Conservation (phyloP, 2,888 invertebrate species). For the Phrixothrix hirtus region DNA sequence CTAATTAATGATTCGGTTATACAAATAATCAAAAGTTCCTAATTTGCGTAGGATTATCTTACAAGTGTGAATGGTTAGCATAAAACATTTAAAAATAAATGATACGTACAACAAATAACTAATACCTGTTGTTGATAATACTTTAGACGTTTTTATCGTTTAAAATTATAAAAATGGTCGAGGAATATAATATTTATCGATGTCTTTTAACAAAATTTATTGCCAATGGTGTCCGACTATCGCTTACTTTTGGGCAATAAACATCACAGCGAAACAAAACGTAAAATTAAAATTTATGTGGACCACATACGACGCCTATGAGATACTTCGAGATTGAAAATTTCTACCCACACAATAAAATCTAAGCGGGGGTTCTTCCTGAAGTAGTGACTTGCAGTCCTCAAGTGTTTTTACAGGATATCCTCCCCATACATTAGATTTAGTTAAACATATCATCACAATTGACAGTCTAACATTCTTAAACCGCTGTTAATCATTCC, state of each 20-base stretch:
- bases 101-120: not conserved
- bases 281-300: constrained; percentile 43
- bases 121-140: not conserved
- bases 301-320: constrained; percentile 46
- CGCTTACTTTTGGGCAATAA: constrained; percentile 24
- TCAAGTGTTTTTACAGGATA: constrained; percentile 46
- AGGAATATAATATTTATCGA: constrained; percentile 19
- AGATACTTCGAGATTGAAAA: constrained; percentile 26
- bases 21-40: too few species aligned
- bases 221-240: constrained; percentile 11
- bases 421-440: constrained; percentile 15
- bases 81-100: constrained; percentile 1
- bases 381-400: constrained; percentile 43
- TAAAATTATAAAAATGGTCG: constrained; percentile 7
- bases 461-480: too few species aligned
- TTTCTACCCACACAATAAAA: constrained; percentile 45
- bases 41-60: too few species aligned
- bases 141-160: constrained; percentile 9
- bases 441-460: constrained; percentile 19
- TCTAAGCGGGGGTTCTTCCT: constrained; percentile 47
- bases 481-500: too few species aligned
- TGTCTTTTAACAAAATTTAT: constrained; percentile 24
- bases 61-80: too few species aligned
- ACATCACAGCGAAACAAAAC: constrained; percentile 28
- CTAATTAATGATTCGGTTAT: too few species aligned